Conservation (phyloP, 2,113 vertebrate genomes). For the Sardina pilchardus region DNA sequence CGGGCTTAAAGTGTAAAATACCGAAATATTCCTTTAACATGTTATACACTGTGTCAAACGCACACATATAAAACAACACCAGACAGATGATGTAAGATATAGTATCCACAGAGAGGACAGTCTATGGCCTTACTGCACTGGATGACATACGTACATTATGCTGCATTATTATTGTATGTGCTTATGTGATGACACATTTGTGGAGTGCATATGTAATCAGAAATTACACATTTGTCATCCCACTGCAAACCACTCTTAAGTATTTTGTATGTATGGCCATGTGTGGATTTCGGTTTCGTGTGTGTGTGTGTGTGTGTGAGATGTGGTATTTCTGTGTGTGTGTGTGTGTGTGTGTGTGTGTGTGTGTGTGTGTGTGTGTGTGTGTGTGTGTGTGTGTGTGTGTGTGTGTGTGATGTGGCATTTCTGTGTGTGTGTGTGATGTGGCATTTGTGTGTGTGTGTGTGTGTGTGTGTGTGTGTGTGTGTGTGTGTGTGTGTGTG, state of each 20-base stretch:
- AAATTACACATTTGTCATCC: not conserved
- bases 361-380: slow-evolving; percentile 33
- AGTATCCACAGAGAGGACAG: no score
- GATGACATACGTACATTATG: no score
- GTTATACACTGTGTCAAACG: no score
- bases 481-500: slow-evolving; percentile 26
- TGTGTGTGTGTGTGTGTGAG: not conserved
- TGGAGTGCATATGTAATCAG: no score
- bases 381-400: slow-evolving; percentile 34
- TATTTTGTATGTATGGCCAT: not conserved
- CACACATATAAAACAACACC: no score
- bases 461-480: slow-evolving; percentile 34
- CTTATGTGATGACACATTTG: no score
- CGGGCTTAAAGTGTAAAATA: no score
- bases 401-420: slow-evolving; percentile 22
- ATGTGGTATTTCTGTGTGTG: not conserved
- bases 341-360: not conserved
- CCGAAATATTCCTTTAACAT: no score
- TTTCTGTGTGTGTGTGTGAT: slow-evolving; percentile 32
- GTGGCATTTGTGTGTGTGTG: slow-evolving; percentile 21
- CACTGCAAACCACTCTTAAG: not conserved
- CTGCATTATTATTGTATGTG: no score
- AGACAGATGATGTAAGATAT: no score
- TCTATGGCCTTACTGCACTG: no score
- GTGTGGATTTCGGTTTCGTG: not conserved